A percentile compares a stretch with the other conserved stretches of the same genome.
phyloP scores from a whole-genome alignment of 2,888 invertebrate genomes.

The Latrodectus hesperus region DNA sequence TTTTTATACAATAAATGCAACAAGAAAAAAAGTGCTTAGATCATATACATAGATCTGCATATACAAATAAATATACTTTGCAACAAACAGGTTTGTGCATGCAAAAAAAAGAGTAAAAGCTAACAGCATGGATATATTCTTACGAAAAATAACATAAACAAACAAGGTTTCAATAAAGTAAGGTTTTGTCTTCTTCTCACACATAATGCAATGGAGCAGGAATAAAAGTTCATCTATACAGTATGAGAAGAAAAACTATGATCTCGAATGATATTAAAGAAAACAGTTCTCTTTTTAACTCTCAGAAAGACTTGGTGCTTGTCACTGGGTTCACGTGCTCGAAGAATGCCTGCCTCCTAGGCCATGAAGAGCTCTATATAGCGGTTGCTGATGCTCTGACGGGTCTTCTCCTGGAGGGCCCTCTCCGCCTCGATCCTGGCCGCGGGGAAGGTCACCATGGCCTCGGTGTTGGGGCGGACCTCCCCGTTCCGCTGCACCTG shows the following conservation, averaged over 20 bases:
- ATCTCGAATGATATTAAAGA: conserved; percentile 33
- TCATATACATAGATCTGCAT: neutral
- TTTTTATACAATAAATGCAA: neutral
- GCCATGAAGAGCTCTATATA: conserved; percentile 76
- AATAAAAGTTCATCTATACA: conserved; percentile 17
- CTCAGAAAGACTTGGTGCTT: conserved; percentile 55
- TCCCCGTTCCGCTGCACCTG: conserved; percentile 76
- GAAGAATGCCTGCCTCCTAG: conserved; percentile 32
- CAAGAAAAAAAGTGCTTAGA: neutral
- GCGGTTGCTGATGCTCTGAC: conserved; percentile 76
- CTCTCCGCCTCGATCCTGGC: conserved; percentile 76
- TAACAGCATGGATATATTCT: neutral
- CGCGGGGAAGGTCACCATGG: conserved; percentile 75
- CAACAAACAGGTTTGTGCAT: neutral
- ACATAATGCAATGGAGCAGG: neutral
- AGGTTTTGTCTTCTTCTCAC: neutral
- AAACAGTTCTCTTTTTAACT: conserved; percentile 10
- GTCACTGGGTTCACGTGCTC: conserved; percentile 52
- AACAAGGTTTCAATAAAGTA: neutral
- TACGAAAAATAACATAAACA: neutral
- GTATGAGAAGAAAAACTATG: conserved; percentile 28
- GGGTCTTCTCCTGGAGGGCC: conserved; percentile 76
- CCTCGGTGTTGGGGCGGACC: conserved; percentile 76
- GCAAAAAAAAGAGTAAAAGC: neutral
- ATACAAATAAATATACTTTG: neutral